phyloP scores from a whole-genome alignment of 1,140 invertebrate species.

The Bombus superbus region DNA sequence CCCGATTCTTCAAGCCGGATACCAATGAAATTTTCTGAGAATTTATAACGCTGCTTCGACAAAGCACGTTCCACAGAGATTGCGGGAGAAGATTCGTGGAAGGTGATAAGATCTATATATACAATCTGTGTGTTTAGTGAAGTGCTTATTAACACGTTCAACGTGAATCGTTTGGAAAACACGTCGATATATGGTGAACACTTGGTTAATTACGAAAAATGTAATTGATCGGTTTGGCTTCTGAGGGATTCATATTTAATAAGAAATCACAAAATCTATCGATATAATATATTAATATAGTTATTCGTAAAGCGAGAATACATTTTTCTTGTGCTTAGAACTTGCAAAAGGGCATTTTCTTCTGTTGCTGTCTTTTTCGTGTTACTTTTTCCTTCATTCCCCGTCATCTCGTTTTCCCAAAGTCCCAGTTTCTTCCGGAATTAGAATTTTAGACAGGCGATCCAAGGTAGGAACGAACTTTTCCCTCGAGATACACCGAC shows the following conservation, averaged over 20 bases:
- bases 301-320: background rate
- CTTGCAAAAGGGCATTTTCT: background rate
- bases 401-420: background rate
- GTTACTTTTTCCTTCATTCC: background rate
- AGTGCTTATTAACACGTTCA: background rate
- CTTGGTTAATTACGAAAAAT: no score
- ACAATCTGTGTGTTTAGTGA: background rate
- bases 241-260: no score
- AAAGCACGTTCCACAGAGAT: background rate
- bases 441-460: constrained; percentile 23
- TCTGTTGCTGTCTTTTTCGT: background rate
- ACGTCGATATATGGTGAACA: background rate
- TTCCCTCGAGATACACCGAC: background rate
- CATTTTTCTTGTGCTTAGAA: background rate
- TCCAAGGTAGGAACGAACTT: no score
- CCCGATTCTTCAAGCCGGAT: background rate
- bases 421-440: background rate
- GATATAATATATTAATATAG: background rate
- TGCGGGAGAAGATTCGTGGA: background rate
- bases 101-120: background rate
- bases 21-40: background rate
- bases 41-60: constrained; percentile 17
- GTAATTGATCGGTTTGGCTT: no score
- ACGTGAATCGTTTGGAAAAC: background rate
- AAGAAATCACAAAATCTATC: no score